Conservation (phyloP, 2,888 invertebrate genomes). For the Idaea straminata region DNA sequence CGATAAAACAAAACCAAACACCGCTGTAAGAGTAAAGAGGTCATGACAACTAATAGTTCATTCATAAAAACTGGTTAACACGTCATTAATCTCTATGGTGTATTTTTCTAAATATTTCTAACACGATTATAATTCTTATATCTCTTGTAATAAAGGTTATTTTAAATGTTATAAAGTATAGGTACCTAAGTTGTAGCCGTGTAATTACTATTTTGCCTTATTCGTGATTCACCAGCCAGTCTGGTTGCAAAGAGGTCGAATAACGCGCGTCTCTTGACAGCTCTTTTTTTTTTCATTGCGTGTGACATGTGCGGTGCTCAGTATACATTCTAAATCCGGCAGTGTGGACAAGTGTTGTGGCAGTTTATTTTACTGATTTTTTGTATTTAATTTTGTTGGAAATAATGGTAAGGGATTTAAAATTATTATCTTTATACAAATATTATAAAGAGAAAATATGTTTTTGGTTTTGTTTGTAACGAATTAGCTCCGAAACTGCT, state of each 20-base stretch:
- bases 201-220: conserved; percentile 74
- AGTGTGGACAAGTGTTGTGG: not conserved
- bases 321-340: not conserved
- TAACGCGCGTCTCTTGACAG: conserved; percentile 46
- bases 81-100: conserved; percentile 41
- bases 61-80: conserved; percentile 50
- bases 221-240: conserved; percentile 72
- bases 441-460: not conserved
- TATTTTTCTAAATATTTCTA: conserved; percentile 38
- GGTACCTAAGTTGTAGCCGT: conserved; percentile 42
- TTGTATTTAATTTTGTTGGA: not conserved
- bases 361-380: not conserved
- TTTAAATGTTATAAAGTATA: conserved; percentile 45
- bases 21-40: conserved; percentile 22
- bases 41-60: conserved; percentile 37
- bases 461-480: too few species aligned
- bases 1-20: conserved; percentile 13
- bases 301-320: conserved; percentile 44
- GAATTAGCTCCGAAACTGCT: too few species aligned
- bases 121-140: conserved; percentile 26
- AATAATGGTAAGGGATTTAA: not conserved
- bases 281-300: conserved; percentile 42
- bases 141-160: conserved; percentile 37
- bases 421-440: not conserved
- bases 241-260: conserved; percentile 53